Evolutionary conservation across 2,113 vertebrate species (phyloP).

Genomic region (Chauna torquata): DNA sequence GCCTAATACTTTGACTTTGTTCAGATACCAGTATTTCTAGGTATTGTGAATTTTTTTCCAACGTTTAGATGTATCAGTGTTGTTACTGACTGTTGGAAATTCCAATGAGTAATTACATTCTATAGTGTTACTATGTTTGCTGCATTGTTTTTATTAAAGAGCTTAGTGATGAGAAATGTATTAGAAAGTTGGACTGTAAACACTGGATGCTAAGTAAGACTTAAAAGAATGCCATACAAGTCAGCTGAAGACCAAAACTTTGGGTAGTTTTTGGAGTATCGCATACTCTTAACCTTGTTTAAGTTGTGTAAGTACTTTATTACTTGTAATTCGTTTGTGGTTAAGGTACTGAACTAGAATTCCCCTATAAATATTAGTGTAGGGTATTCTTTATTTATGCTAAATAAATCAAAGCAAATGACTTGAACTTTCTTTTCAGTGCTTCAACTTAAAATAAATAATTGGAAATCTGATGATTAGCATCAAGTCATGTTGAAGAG

Average conservation of each 20-base stretch:
- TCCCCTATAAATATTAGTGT: conserved; percentile 33
- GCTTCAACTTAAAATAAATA: conserved; percentile 8
- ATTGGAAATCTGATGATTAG: neutral
- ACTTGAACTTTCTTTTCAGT: neutral
- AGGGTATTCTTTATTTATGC: conserved; percentile 40
- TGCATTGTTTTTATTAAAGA: neutral
- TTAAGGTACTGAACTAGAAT: conserved; percentile 41
- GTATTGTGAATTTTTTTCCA: neutral
- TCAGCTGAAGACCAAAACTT: neutral
- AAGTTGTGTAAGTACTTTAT: conserved; percentile 27
- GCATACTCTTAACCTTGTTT: conserved; percentile 13
- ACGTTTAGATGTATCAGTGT: neutral
- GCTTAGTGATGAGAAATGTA: neutral
- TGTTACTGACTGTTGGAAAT: neutral
- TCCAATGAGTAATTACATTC: neutral
- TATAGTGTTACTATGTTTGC: neutral
- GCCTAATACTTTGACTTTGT: neutral
- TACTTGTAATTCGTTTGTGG: neutral
- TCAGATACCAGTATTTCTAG: neutral
- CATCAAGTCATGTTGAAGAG: neutral
- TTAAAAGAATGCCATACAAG: neutral
- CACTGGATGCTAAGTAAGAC: neutral
- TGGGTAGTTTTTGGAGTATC: neutral
- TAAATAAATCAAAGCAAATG: conserved; percentile 24
- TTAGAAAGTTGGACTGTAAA: neutral